Conservation (phyloP, 2,797 vertebrate species). For the Rhynchonycteris naso region DNA sequence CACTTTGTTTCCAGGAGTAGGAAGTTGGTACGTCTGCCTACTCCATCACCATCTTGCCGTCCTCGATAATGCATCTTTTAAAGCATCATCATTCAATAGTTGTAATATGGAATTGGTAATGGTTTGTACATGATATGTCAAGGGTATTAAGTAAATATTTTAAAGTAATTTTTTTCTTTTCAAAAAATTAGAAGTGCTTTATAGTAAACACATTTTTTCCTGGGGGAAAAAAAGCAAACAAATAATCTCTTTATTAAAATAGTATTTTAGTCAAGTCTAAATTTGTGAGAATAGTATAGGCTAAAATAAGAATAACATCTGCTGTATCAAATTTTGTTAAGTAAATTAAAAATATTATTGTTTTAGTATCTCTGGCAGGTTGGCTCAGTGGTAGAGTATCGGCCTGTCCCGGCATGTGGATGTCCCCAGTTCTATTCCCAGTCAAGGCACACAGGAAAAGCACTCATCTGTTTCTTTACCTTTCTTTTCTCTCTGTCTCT, state of each 20-base stretch:
- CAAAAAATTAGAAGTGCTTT: not conserved
- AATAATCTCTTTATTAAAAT: not conserved
- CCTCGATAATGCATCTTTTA: not conserved
- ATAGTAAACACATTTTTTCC: not conserved
- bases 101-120: not conserved
- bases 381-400: too few species aligned
- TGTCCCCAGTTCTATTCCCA: too few species aligned
- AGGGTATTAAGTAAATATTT: conserved; percentile 27
- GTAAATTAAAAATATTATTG: not conserved
- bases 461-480: too few species aligned
- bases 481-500: too few species aligned
- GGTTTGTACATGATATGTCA: not conserved
- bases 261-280: conserved; percentile 37
- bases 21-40: too few species aligned
- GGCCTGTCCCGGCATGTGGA: too few species aligned
- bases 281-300: not conserved
- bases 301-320: not conserved
- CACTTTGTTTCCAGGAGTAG: too few species aligned
- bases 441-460: too few species aligned
- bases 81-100: conserved; percentile 17
- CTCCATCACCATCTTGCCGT: too few species aligned
- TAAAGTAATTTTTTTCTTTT: conserved; percentile 5
- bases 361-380: not conserved
- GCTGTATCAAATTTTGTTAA: not conserved
- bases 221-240: not conserved